These are phyloP conservation scores for Nothoprocta perdicaria DNA, from an alignment of 2,113 vertebrate genomes.

Conservation along the genomic window DNA sequence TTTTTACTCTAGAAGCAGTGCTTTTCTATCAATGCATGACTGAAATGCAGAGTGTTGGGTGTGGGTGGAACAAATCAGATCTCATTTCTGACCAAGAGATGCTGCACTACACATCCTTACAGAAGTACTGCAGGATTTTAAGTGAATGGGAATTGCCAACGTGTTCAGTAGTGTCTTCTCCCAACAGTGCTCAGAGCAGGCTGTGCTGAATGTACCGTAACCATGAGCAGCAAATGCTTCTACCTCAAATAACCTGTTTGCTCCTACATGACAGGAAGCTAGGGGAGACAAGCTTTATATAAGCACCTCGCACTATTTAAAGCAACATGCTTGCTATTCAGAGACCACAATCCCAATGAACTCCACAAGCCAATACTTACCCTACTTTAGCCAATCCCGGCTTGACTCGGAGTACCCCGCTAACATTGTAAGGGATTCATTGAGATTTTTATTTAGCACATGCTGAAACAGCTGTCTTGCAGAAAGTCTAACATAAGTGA, in stretches of 20 bases:
- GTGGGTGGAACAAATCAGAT: not conserved
- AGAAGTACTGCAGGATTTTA: not conserved
- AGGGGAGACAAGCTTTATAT: slow-evolving; percentile 10
- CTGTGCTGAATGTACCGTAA: not conserved
- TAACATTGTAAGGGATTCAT: not conserved
- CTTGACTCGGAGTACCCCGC: not conserved
- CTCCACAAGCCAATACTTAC: slow-evolving; percentile 26
- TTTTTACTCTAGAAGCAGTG: not conserved
- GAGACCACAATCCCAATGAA: slow-evolving; percentile 33
- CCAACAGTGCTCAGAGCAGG: not conserved
- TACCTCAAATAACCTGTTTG: slow-evolving; percentile 29
- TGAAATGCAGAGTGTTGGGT: not conserved
- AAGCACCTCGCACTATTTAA: slow-evolving; percentile 52
- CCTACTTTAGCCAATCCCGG: not conserved
- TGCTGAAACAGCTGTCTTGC: not conserved
- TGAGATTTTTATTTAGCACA: not conserved
- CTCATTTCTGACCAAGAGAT: not conserved
- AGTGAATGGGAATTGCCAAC: not conserved
- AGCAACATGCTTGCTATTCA: slow-evolving; percentile 41
- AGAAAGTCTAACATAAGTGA: not conserved
- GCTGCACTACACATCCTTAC: not conserved
- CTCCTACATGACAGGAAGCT: slow-evolving; percentile 5
- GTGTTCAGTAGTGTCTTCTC: not conserved
- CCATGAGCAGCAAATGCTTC: not conserved
- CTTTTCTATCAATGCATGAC: not conserved